Percentiles rank a stretch among this genome's conserved stretches.
phyloP scores from a whole-genome alignment of 2,888 invertebrate species.

The Nomada hirtipes region DNA sequence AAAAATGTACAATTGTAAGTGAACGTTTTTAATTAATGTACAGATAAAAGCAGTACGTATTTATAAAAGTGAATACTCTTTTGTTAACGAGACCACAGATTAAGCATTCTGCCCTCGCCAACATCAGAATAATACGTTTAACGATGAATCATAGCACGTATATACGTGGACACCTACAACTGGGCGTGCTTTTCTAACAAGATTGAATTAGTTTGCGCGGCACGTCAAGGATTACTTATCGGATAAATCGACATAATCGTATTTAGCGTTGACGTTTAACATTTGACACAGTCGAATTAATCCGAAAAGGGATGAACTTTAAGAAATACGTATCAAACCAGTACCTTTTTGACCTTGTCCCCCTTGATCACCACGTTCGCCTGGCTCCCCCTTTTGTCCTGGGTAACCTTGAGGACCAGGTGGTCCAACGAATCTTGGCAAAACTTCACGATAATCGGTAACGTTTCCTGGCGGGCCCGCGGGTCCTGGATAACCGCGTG shows the following conservation, averaged over 20 bases:
- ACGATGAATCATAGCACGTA: slow-evolving; percentile 26
- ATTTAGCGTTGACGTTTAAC: slow-evolving; percentile 30
- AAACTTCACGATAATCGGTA: slow-evolving; percentile 61
- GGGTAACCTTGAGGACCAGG: slow-evolving; percentile 37
- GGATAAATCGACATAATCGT: slow-evolving; percentile 43
- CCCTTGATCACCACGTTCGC: slow-evolving; percentile 65
- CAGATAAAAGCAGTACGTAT: too few species aligned
- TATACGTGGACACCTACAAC: slow-evolving; percentile 19
- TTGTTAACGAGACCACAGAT: background rate
- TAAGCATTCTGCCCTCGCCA: background rate
- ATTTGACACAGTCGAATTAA: slow-evolving; percentile 15
- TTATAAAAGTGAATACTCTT: background rate
- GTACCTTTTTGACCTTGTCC: slow-evolving; percentile 61
- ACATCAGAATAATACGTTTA: slow-evolving; percentile 20
- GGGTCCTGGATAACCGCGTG: slow-evolving; percentile 74
- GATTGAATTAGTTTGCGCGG: slow-evolving; percentile 51
- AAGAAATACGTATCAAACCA: background rate
- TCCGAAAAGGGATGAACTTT: background rate
- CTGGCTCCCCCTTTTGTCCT: slow-evolving; percentile 73
- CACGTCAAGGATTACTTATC: slow-evolving; percentile 41
- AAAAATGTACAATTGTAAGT: background rate
- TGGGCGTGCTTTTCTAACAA: slow-evolving; percentile 37
- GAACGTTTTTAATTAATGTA: background rate
- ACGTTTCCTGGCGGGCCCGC: slow-evolving; percentile 75
- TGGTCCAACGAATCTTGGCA: slow-evolving; percentile 35